Evolutionary conservation across 2,888 invertebrate genomes (phyloP), one percentile per base, ranked within the genome.

Genomic region (Parnassius mnemosyne): DNA sequence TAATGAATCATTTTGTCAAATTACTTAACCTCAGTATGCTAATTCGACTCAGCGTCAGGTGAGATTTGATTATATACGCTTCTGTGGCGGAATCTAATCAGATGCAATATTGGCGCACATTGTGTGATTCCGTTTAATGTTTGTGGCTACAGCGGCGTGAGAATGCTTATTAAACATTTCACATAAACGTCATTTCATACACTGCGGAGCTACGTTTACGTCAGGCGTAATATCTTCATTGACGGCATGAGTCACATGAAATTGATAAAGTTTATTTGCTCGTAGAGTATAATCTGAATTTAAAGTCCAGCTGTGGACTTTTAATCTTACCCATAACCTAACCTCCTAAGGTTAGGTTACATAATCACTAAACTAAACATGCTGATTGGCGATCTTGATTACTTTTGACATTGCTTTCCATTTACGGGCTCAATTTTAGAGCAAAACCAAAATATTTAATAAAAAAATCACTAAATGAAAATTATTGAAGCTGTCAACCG

Each of bases 1-100:
- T 83, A 85, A 86, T 82, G 81, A 87, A 87, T 87, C 82, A 79
- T 78, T 76, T 75, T 86, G 49, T 54, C 63, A 54, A 50, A 62
- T 62, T 42, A 58, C 58, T 58, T 58, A 58, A 59, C 59, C 55
- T 52, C 47, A n/a, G 44, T 56, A 47, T 56, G 59, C 47, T 63
- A 59, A 63, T 58, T 49, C 42, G n/a, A 44, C 54, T 54, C 13
- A 51, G 41, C 47, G 41, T 47, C 46, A 59, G 55, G 51, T 59
- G 59, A 63, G 63, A 63, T 59, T 63, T 63, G 59, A 63, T 63
- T 63, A 57, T 57, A 50, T 55, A 56, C 59, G 52, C 47, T 42
- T 47, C 52, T 55, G 52, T 56, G 53, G 58, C 50, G 59, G 55
- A 47, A 56, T 63, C 54, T 62, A 58, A 62, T 62, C 57, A 62